Evolutionary conservation across 2,113 vertebrate genomes (phyloP).

Genomic region (Enhydra lutris): DNA sequence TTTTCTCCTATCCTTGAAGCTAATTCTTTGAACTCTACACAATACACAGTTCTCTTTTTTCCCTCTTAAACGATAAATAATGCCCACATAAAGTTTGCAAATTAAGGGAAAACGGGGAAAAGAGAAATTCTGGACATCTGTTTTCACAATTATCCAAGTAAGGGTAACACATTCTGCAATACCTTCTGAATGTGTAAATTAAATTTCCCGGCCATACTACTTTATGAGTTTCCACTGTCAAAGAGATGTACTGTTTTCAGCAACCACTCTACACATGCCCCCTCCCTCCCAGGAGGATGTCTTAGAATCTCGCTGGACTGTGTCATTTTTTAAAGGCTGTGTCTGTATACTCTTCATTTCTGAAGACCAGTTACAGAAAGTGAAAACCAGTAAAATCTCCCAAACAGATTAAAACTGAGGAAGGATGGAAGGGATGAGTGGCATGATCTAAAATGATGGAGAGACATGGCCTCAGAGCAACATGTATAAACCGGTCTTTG

Average conservation of each 20-base stretch:
- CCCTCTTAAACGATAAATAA: not conserved
- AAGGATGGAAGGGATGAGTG: not conserved
- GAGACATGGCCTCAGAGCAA: not conserved
- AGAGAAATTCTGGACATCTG: not conserved
- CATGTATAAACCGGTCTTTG: rapidly evolving
- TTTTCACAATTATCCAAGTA: not conserved
- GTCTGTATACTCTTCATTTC: not conserved
- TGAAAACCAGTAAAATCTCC: not conserved
- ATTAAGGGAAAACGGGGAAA: rapidly evolving
- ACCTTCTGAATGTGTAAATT: not conserved
- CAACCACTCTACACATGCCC: not conserved
- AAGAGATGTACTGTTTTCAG: not conserved
- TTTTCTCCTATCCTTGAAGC: not conserved
- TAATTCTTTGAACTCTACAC: not conserved
- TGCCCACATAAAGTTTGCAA: not conserved
- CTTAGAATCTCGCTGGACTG: no score
- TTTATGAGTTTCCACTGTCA: not conserved
- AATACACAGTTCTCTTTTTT: not conserved
- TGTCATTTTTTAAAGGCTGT: not conserved
- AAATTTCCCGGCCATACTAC: not conserved
- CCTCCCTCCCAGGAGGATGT: not conserved
- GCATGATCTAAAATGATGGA: not conserved
- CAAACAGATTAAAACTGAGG: not conserved
- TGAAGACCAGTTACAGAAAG: not conserved
- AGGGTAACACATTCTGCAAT: not conserved